Conservation (phyloP, 2,888 invertebrate genomes). For the Heliconius sara region DNA sequence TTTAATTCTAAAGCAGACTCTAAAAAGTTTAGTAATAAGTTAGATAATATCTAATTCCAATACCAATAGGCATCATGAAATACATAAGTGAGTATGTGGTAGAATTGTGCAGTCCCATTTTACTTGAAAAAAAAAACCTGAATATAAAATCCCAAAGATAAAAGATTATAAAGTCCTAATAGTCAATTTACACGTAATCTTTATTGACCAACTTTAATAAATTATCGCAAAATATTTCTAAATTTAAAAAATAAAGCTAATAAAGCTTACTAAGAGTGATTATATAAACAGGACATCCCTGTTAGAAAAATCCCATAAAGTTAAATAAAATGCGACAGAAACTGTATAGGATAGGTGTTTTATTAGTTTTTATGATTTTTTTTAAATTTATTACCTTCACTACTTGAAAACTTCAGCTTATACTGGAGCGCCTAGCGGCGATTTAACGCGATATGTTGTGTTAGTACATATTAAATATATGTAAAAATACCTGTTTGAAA, state of each 20-base stretch:
- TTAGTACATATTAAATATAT: not conserved
- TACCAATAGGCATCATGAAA: no score
- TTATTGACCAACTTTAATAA: not conserved
- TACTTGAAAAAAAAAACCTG: no score
- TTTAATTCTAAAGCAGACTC: no score
- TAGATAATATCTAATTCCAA: no score
- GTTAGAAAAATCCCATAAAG: no score
- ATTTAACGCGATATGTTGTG: not conserved
- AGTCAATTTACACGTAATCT: not conserved
- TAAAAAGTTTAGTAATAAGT: no score
- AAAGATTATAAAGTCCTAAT: not conserved
- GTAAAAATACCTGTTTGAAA: conserved; percentile 86
- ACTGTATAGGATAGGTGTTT: no score
- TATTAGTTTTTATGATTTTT: no score
- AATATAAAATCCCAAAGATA: not conserved
- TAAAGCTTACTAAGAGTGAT: not conserved
- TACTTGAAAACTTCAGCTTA: not conserved
- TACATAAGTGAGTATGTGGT: no score
- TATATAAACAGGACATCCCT: not conserved
- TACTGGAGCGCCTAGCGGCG: not conserved
- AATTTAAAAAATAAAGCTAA: not conserved
- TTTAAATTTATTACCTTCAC: no score
- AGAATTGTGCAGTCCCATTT: no score
- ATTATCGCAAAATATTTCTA: not conserved
- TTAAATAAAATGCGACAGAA: no score